A percentile compares a stretch with the other conserved stretches of the same genome.
Conservation (phyloP, 2,888 invertebrate species). For the Platycheirus rosarum region DNA sequence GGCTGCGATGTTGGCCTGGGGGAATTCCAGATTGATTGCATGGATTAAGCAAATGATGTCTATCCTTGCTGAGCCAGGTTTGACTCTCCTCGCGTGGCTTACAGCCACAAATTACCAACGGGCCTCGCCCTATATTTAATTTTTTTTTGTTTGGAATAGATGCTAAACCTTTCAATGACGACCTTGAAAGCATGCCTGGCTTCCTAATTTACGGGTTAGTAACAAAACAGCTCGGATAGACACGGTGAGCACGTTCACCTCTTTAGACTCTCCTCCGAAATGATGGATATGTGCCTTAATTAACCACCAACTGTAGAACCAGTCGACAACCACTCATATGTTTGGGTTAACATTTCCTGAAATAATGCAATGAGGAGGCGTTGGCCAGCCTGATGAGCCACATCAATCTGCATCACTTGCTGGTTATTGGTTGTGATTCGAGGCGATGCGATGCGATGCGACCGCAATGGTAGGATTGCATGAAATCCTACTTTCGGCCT, state of each 20-base stretch:
- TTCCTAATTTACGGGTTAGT: constrained; percentile 32
- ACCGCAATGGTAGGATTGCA: constrained; percentile 20
- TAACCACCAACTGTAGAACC: constrained; percentile 54
- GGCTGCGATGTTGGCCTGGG: constrained; percentile 56
- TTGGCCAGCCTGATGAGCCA: constrained; percentile 52
- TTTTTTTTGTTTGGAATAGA: background rate
- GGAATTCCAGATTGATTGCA: constrained; percentile 72
- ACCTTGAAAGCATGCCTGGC: constrained; percentile 59
- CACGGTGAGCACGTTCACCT: constrained; percentile 55
- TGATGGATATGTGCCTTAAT: constrained; percentile 68
- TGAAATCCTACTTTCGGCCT: constrained; percentile 59
- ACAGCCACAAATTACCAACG: constrained; percentile 38
- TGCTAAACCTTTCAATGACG: constrained; percentile 19
- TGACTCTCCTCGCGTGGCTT: constrained; percentile 32
- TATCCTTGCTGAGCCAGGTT: constrained; percentile 55
- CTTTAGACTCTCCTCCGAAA: constrained; percentile 32
- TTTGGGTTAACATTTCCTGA: constrained; percentile 70
- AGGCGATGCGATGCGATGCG: background rate
- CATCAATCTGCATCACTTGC: constrained; percentile 68
- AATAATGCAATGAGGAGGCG: constrained; percentile 63
- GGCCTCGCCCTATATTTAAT: constrained; percentile 25
- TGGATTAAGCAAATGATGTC: constrained; percentile 72
- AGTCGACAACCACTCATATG: constrained; percentile 64
- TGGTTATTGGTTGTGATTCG: constrained; percentile 27
- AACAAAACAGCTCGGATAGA: background rate